Evolutionary conservation across 2,888 invertebrate species (phyloP).

Genomic region (Rhagonycha lutea): DNA sequence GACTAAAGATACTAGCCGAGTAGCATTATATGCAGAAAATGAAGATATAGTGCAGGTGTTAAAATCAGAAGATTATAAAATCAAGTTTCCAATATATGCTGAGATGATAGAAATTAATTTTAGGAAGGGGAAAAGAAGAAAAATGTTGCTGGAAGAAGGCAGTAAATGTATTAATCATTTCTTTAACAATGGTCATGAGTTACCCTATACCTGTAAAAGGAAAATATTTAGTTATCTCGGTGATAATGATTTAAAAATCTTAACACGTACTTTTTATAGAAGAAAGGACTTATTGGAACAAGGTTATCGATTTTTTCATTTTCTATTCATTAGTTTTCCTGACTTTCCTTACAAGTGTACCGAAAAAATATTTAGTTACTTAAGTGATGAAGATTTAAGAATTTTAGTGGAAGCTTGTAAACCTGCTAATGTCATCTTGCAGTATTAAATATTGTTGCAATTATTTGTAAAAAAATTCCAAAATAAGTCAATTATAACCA

Average conservation of each 20-base stretch:
- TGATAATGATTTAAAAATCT: background rate
- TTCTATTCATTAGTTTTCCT: too few species aligned
- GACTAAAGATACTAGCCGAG: slow-evolving; percentile 9
- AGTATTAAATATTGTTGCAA: too few species aligned
- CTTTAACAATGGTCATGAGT: background rate
- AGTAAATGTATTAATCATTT: background rate
- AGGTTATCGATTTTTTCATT: too few species aligned
- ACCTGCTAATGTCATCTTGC: background rate
- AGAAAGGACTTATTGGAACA: too few species aligned
- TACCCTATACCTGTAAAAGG: background rate
- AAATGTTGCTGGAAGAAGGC: slow-evolving; percentile 10
- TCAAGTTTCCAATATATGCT: slow-evolving; percentile 21
- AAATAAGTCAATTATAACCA: too few species aligned
- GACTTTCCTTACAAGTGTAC: background rate
- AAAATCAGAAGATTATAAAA: slow-evolving; percentile 19
- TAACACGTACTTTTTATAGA: too few species aligned
- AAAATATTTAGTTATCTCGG: background rate
- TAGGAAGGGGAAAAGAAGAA: slow-evolving; percentile 14
- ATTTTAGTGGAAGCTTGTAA: background rate
- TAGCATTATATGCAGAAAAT: slow-evolving; percentile 16
- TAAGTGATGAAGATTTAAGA: background rate
- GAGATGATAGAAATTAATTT: slow-evolving; percentile 12
- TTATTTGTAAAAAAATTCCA: too few species aligned
- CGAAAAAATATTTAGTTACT: background rate
- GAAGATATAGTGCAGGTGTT: slow-evolving; percentile 20